These are phyloP conservation scores for Leptocoma aspasia DNA, from an alignment of 2,113 vertebrate genomes.

Conservation along the genomic window DNA sequence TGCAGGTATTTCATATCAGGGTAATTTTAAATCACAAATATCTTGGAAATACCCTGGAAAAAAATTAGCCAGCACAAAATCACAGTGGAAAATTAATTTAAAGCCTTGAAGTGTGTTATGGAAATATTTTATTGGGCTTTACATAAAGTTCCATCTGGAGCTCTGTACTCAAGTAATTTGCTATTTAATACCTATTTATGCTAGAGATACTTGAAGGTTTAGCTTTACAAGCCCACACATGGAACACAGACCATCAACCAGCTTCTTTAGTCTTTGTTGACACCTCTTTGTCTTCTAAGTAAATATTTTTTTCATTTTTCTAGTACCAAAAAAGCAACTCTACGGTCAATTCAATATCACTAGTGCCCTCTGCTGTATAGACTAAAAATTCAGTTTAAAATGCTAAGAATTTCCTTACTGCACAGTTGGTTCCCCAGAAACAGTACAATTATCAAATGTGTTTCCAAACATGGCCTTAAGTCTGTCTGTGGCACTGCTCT, in stretches of 20 bases:
- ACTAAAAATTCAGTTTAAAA: background rate
- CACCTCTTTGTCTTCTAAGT: background rate
- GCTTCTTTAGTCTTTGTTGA: background rate
- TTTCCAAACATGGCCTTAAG: background rate
- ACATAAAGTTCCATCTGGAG: background rate
- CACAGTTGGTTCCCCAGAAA: background rate
- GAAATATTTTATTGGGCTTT: constrained; percentile 23
- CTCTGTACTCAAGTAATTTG: background rate
- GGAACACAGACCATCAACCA: background rate
- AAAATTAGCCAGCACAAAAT: background rate
- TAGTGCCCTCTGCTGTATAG: constrained; percentile 50
- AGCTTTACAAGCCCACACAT: background rate
- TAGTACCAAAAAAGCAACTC: background rate
- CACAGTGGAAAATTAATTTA: background rate
- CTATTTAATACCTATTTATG: background rate
- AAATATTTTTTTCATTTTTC: background rate
- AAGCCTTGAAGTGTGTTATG: background rate
- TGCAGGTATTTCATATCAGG: background rate
- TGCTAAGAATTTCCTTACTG: background rate
- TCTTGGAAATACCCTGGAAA: background rate
- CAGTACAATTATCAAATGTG: background rate
- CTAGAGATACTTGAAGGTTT: background rate
- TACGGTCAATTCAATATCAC: background rate
- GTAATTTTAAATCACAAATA: background rate
- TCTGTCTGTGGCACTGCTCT: background rate